Base-by-base conservation (phyloP, 1,140 invertebrate species). In the Brachionus angularis region DNA sequence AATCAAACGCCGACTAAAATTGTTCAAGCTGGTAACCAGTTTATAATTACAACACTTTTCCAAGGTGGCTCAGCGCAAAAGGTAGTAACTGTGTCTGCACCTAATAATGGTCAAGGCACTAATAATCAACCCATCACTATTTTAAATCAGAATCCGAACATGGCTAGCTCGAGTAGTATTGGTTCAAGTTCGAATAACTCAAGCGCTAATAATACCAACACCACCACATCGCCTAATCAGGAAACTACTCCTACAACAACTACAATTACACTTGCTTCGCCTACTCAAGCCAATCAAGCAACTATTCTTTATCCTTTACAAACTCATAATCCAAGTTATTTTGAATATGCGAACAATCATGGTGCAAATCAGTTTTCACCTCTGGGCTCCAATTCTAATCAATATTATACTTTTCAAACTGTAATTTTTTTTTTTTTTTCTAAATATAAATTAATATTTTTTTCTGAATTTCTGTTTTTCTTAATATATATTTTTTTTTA, bases 331-430 rank as follows among this genome's bases (percentile, higher is more conserved):
- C 10, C 16, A 0, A 58, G 16, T 23, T 58, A 58, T 58, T 31
- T 58, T 12, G 53, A 58, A 23, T 18, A 36, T 23, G 33, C 36
- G 21, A 58, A 36, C 27, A 36, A 7, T 1, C 53, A 58, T 23
- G 39, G 36, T 58, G 53, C 39, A 3, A 58, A 39, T 23, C 27
- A 39, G 18, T 58, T 58, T 36, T 58, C 53, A 36, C 53, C 53
- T 4, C 18, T 58, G 0, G 27, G 27, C 53, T 7, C 53, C 14
- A 39, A 36, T n/a, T n/a, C n/a, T 21, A 58, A 12, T 23, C 53
- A 58, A 16, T 58, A 58, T 23, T 58, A 58, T 23, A 58, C 53
- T 12, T 58, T 58, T 39, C 53, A 58, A 58, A 39, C 53, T 31
- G 53, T 58, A 58, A 58, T 1, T 55, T 55, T n/a, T 23, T 23